Evolutionary conservation across 2,888 invertebrate genomes (phyloP).

Genomic region (Athalia circularis): DNA sequence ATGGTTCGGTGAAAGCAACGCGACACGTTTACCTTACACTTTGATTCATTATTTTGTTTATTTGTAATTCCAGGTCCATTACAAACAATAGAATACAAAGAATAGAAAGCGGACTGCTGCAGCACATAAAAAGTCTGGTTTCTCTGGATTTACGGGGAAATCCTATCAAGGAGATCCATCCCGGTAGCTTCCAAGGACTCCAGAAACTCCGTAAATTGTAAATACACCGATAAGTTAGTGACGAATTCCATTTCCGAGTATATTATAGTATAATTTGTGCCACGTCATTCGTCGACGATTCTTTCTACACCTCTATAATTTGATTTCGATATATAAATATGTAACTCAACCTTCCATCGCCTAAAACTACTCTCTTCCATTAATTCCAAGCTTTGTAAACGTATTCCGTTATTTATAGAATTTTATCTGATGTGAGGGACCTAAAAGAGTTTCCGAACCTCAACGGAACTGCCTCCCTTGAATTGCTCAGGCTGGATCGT

Average conservation of each 20-base stretch:
- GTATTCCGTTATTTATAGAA: constrained; percentile 77
- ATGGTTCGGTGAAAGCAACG: too few species aligned
- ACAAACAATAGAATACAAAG: constrained; percentile 88
- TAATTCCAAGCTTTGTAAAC: too few species aligned
- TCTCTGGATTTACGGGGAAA: constrained; percentile 87
- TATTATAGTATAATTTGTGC: too few species aligned
- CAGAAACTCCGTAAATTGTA: constrained; percentile 87
- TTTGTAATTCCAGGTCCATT: constrained; percentile 79
- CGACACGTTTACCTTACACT: neutral
- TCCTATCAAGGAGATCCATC: constrained; percentile 67
- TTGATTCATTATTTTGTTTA: neutral
- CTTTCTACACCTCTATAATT: too few species aligned
- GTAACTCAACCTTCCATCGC: too few species aligned
- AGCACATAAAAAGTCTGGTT: constrained; percentile 81
- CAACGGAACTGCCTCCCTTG: constrained; percentile 86
- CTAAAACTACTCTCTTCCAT: too few species aligned
- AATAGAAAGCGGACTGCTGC: constrained; percentile 83
- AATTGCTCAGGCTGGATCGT: constrained; percentile 88
- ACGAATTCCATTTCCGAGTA: neutral
- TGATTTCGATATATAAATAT: too few species aligned
- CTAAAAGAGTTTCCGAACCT: constrained; percentile 89
- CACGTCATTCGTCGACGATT: too few species aligned
- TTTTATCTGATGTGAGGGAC: constrained; percentile 89
- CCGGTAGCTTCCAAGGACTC: constrained; percentile 76
- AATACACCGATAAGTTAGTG: constrained; percentile 72